A percentile compares a stretch with the other conserved stretches of the same genome.
These are phyloP conservation scores for Steinernema feltiae DNA, from an alignment of 1,140 invertebrate genomes.

Conservation along the genomic window DNA sequence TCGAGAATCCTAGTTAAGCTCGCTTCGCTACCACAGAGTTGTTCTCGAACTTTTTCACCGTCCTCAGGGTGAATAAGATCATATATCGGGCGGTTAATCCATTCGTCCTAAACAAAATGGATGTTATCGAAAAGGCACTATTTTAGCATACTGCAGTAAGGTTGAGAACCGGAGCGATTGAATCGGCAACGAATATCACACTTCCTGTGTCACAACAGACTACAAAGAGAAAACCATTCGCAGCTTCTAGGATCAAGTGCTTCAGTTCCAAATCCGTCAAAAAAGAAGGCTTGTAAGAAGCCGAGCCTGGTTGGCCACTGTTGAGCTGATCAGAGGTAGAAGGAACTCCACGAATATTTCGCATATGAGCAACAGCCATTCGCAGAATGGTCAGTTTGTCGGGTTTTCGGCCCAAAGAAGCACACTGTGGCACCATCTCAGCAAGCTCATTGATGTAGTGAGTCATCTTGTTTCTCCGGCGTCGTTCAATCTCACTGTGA, in stretches of 20 bases:
- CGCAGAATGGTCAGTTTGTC: slow-evolving; percentile 97
- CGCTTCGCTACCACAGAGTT: slow-evolving; percentile 91
- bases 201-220: slow-evolving; percentile 92
- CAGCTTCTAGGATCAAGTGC: slow-evolving; percentile 94
- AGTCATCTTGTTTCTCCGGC: slow-evolving; percentile 98
- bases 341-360: slow-evolving; percentile 26
- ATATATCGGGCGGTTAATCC: slow-evolving; percentile 89
- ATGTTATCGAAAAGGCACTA: neutral
- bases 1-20: slow-evolving; percentile 89
- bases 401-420: slow-evolving; percentile 88
- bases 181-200: slow-evolving; percentile 96
- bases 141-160: slow-evolving; percentile 69
- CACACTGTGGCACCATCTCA: slow-evolving; percentile 94
- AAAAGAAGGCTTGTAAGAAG: slow-evolving; percentile 86
- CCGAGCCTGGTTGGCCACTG: slow-evolving; percentile 13
- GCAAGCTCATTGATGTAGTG: slow-evolving; percentile 98
- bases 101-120: slow-evolving; percentile 71
- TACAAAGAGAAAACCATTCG: slow-evolving; percentile 98
- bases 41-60: slow-evolving; percentile 87
- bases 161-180: slow-evolving; percentile 91
- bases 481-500: slow-evolving; percentile 97
- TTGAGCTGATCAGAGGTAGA: slow-evolving; percentile 8
- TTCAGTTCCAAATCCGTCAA: slow-evolving; percentile 97
- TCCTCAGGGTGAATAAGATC: slow-evolving; percentile 96
- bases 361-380: slow-evolving; percentile 99